Base-by-base conservation (phyloP, 2,113 vertebrate genomes). In the Oceanites oceanicus region DNA sequence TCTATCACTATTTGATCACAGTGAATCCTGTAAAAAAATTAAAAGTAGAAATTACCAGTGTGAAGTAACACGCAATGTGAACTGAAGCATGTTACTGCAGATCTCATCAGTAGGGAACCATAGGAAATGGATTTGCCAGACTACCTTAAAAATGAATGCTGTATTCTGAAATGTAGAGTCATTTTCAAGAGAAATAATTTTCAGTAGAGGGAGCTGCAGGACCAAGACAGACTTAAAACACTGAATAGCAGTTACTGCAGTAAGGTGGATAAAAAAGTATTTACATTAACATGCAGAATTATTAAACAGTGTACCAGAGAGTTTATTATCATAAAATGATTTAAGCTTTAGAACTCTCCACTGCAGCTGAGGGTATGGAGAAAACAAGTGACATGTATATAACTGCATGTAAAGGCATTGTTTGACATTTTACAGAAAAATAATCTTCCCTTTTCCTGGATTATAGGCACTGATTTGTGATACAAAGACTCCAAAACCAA, bases 191-290 rank as follows among this genome's bases (percentile, higher is more conserved):
- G 40, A 92, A 94, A 34, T 49, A 38, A 78, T 90, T 92, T 96
- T 81, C 97, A 95, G 96, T 94, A 97, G 97, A 94, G 95, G 96
- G 97, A 96, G 96, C 97, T 97, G 88, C 58, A 96, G 95, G 97
- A 97, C 63, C n/a, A 82, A 40, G 52, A 27, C 80, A 95, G 85
- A 47, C 47, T 88, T 83, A 38, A 55, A 95, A 40, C 42, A 36
- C 26, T 20, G 68, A 92, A 2, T 13, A 86, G 47, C 59, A 61
- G 47, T n/a, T 49, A 78, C 82, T 81, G 96, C 94, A 74, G 86
- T 40, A 89, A 92, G 27, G 76, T 16, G 81, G 76, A 92, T 91
- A 89, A 84, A 94, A 84, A 80, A 74, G 21, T 80, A 92, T 92
- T 94, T 91, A 81, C 7, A 23, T 74, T 86, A 90, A 71, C 19